Evolutionary conservation across 2,113 vertebrate genomes (phyloP).

Genomic region (Carassius auratus): DNA sequence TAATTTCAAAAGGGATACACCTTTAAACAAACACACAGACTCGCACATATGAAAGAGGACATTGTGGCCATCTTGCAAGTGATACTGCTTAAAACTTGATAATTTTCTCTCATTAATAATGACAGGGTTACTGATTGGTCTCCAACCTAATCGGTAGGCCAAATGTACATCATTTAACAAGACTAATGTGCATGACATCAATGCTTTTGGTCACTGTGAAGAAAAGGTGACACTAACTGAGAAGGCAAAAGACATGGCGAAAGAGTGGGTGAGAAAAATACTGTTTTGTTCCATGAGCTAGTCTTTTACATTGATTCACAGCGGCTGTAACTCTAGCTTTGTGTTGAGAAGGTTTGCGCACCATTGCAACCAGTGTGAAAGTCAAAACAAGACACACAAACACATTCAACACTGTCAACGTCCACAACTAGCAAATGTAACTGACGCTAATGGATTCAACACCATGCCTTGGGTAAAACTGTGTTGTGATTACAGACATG

Average conservation of each 20-base stretch:
- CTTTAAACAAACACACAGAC: neutral
- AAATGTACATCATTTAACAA: neutral
- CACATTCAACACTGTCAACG: slow-evolving; percentile 7
- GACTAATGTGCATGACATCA: slow-evolving; percentile 1
- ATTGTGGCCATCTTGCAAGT: slow-evolving; percentile 59
- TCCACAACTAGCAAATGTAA: slow-evolving; percentile 27
- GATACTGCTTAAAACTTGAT: slow-evolving; percentile 71
- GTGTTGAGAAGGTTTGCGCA: neutral
- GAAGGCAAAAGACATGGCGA: neutral
- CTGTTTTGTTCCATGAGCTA: neutral
- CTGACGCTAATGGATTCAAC: slow-evolving; percentile 13
- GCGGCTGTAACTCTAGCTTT: neutral
- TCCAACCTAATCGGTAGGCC: slow-evolving; percentile 54
- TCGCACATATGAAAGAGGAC: neutral
- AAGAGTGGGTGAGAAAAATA: neutral
- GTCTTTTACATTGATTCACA: neutral
- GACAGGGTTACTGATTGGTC: slow-evolving; percentile 71
- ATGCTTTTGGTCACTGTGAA: slow-evolving; percentile 9
- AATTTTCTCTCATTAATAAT: slow-evolving; percentile 76
- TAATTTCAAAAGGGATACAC: neutral
- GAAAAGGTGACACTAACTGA: slow-evolving; percentile 19
- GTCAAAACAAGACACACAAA: slow-evolving; percentile 3
- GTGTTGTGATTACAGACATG: slow-evolving; percentile 13
- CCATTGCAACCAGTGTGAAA: neutral
- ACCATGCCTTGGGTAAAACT: slow-evolving; percentile 29